Base-by-base conservation (phyloP, 2,113 vertebrate genomes). In the Anguilla japonica region DNA sequence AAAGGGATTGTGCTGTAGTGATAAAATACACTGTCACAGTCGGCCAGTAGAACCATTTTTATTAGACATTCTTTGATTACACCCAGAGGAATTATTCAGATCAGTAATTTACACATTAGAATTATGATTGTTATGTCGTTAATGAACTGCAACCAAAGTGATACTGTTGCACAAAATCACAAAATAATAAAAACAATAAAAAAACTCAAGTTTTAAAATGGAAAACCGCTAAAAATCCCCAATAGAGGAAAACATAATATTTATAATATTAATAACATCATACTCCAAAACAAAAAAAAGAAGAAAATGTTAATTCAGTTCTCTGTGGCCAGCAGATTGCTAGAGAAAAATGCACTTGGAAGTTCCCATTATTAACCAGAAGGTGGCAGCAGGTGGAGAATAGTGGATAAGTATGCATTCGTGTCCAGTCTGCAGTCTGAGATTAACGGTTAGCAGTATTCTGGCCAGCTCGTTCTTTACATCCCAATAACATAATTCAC, bases 41-140 rank as follows among this genome's bases (percentile, higher is more conserved):
- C 39, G 89, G 89, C 94, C 90, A 92, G 88, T 92, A 88, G 90
- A 92, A 93, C 84, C 89, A 92, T 56, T 95, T 96, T 96, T 95
- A 95, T 95, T 96, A 95, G 93, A 95, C 95, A 95, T 91, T 92
- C 94, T 92, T 87, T 92, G 92, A 95, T 94, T 95, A 93, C 92
- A 94, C 93, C 93, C 92, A 93, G 88, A 92, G 92, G 89, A 92
- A 88, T 43, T 83, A 87, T 90, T 88, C 90, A 90, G 84, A 93
- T 83, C 41, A 71, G 83, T 89, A 91, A 92, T 91, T 89, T 85
- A 94, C 94, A 93, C 91, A 93, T 75, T 75, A 75, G 26, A 75
- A 89, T 88, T 94, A 91, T 75, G n/a, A 91, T 91, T 91, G 87
- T 93, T 94, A 93, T 88, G 88, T 91, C 84, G 92, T 92, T 90